These are phyloP conservation scores for Gymnosoma rotundatum DNA, from an alignment of 2,888 invertebrate genomes.

Conservation along the genomic window DNA sequence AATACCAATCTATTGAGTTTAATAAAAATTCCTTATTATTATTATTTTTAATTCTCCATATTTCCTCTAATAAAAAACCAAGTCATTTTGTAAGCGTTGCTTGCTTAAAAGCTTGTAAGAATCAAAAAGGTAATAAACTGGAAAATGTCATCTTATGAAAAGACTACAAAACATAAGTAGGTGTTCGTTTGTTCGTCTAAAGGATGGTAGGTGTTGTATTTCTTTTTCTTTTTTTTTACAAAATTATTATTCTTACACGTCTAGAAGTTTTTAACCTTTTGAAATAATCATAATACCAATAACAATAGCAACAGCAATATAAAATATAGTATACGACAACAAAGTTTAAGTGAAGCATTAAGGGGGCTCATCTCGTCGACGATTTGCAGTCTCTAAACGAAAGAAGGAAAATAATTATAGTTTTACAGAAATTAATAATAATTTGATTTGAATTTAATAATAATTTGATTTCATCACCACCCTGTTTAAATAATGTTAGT, in stretches of 20 bases:
- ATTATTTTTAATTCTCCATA: not conserved
- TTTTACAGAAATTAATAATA: too few relatives aligned
- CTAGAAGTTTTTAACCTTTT: conserved; percentile 62
- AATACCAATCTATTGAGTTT: too few relatives aligned
- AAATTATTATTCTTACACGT: conserved; percentile 19
- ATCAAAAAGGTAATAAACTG: conserved; percentile 44
- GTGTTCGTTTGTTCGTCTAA: conserved; percentile 33
- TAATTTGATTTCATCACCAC: too few relatives aligned
- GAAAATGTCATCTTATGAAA: conserved; percentile 58
- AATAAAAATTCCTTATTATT: not conserved
- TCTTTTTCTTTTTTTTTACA: too few relatives aligned
- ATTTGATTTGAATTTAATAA: too few relatives aligned
- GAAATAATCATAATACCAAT: conserved; percentile 39
- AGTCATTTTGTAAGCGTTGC: not conserved
- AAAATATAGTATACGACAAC: conserved; percentile 30
- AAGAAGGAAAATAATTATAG: too few relatives aligned
- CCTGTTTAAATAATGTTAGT: too few relatives aligned
- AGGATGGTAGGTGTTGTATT: conserved; percentile 54
- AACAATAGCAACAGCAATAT: conserved; percentile 13
- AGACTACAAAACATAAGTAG: conserved; percentile 47
- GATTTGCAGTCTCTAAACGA: too few relatives aligned
- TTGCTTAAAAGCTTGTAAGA: not conserved
- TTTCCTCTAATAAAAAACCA: not conserved
- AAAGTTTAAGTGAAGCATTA: conserved; percentile 27
- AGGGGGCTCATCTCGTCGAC: not conserved